Conservation (phyloP, 1,140 invertebrate species). For the Thaumetopoea pityocampa region DNA sequence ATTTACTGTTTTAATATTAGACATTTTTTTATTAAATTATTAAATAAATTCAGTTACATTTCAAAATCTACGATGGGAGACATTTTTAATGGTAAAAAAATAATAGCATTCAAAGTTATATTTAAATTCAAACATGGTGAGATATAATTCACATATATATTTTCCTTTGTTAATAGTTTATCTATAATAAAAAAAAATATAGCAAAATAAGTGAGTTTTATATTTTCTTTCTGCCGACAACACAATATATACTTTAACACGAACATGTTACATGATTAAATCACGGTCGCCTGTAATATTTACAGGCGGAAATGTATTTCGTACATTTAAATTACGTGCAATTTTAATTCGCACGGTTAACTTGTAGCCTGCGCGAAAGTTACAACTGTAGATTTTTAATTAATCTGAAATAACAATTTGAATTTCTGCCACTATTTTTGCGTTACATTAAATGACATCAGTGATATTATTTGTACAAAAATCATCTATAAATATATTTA, state of each 20-base stretch:
- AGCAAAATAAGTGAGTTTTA: too few relatives aligned
- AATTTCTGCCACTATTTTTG: not conserved
- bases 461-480: conserved; percentile 5
- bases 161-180: too few relatives aligned
- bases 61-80: too few relatives aligned
- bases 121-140: too few relatives aligned
- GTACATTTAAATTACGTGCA: conserved; percentile 21
- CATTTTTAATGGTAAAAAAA: too few relatives aligned
- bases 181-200: too few relatives aligned
- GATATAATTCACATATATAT: too few relatives aligned
- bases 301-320: conserved; percentile 30
- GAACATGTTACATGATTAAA: conserved; percentile 47
- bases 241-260: conserved; percentile 37
- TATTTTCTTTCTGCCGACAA: conserved; percentile 36
- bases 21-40: too few relatives aligned
- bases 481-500: not conserved
- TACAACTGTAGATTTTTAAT: conserved; percentile 21
- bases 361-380: conserved; percentile 18
- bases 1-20: too few relatives aligned
- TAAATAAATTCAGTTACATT: too few relatives aligned
- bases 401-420: conserved; percentile 12
- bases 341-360: conserved; percentile 27
- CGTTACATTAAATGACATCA: conserved; percentile 8
- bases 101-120: too few relatives aligned
- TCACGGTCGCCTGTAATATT: conserved; percentile 41